Conservation (phyloP, 2,888 invertebrate genomes). For the Dasypolia templi region DNA sequence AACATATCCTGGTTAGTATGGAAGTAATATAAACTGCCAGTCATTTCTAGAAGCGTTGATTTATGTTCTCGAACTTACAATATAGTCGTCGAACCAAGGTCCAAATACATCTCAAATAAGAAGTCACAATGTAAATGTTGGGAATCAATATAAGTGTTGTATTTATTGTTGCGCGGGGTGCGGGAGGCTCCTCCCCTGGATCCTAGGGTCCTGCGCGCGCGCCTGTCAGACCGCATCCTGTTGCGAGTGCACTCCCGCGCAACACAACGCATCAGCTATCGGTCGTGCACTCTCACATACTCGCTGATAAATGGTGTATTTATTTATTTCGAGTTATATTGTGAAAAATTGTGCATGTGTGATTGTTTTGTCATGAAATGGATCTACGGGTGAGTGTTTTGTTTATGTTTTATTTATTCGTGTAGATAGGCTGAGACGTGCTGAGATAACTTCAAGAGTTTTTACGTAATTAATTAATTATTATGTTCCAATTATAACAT, state of each 20-base stretch:
- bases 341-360: constrained; percentile 74
- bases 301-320: constrained; percentile 59
- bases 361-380: constrained; percentile 79
- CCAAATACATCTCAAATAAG: constrained; percentile 21
- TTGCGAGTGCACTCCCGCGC: constrained; percentile 65
- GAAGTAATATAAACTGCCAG: constrained; percentile 10
- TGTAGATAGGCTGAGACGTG: constrained; percentile 5
- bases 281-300: constrained; percentile 52
- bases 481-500: constrained; percentile 13
- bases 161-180: constrained; percentile 48
- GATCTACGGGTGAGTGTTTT: constrained; percentile 80
- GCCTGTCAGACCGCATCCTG: constrained; percentile 68
- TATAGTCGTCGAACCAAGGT: constrained; percentile 9
- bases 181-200: constrained; percentile 55
- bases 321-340: constrained; percentile 58
- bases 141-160: constrained; percentile 50
- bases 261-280: constrained; percentile 52
- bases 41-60: constrained; percentile 18
- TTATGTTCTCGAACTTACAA: constrained; percentile 13
- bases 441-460: constrained; percentile 1
- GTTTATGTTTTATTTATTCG: constrained; percentile 9
- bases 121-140: constrained; percentile 28
- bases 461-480: constrained; percentile 15
- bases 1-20: constrained; percentile 43
- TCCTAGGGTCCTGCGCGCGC: constrained; percentile 62